Percentiles rank a stretch among this genome's conserved stretches.
Evolutionary conservation across 2,113 vertebrate genomes (phyloP).

Genomic region (Plotosus lineatus): DNA sequence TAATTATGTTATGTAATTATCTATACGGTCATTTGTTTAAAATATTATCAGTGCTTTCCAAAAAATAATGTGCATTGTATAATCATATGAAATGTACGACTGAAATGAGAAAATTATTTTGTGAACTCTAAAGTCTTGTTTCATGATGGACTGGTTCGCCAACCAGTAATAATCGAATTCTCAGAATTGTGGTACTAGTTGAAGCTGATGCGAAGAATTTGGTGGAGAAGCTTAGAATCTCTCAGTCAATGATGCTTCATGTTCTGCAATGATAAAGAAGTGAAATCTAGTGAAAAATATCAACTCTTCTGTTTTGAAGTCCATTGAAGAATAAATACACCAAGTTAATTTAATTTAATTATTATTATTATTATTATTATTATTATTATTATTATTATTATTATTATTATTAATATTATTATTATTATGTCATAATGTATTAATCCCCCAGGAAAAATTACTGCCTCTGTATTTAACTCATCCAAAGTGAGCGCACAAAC

Average conservation of each 20-base stretch:
- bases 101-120: neutral
- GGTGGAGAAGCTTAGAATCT: neutral
- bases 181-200: neutral
- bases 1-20: conserved; percentile 18
- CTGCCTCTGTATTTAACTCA: no score
- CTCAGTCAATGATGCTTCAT: neutral
- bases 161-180: neutral
- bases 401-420: no score
- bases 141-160: neutral
- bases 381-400: no score
- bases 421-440: no score
- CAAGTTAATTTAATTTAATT: no score
- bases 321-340: neutral
- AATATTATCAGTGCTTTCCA: conserved; percentile 15
- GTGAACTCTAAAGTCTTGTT: neutral
- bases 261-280: neutral
- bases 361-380: no score
- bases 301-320: neutral
- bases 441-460: no score
- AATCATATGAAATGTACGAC: neutral
- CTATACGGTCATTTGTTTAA: conserved; percentile 3
- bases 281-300: neutral
- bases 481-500: no score
- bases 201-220: neutral
- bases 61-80: neutral